Evolutionary conservation across 2,113 vertebrate species (phyloP).

Genomic region (Pterocles orientalis): DNA sequence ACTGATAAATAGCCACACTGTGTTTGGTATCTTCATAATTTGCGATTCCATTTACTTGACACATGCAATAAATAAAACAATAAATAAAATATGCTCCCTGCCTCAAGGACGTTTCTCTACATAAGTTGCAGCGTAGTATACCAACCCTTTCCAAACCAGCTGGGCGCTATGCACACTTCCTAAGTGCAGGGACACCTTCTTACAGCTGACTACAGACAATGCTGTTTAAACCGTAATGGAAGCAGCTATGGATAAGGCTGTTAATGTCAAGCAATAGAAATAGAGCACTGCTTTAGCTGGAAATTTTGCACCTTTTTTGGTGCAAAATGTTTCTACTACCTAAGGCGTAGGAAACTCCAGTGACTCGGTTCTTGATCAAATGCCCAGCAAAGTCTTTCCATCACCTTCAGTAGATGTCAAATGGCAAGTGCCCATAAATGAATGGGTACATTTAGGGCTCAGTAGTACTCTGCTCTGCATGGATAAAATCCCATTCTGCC

Average conservation of each 20-base stretch:
- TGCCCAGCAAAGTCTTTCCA: slow-evolving; percentile 13
- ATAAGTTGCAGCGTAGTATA: background rate
- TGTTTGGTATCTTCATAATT: slow-evolving; percentile 59
- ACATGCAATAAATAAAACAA: slow-evolving; percentile 58
- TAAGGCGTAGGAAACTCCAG: background rate
- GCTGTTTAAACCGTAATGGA: background rate
- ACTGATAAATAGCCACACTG: slow-evolving; percentile 55
- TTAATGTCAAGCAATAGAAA: background rate
- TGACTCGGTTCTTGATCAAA: slow-evolving; percentile 47
- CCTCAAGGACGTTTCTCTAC: slow-evolving; percentile 30
- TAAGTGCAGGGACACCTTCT: background rate
- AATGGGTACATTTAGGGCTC: background rate
- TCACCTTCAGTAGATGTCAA: slow-evolving; percentile 17
- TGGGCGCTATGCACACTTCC: background rate
- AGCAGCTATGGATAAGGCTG: background rate
- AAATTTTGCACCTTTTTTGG: background rate
- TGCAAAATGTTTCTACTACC: slow-evolving; percentile 19
- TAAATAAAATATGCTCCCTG: slow-evolving; percentile 52
- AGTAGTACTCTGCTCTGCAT: background rate
- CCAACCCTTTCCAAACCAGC: background rate
- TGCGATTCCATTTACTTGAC: slow-evolving; percentile 49
- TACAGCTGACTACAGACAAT: background rate
- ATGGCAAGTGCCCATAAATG: background rate
- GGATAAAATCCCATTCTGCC: background rate
- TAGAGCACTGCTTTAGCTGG: background rate